Conservation (phyloP, 2,888 invertebrate species). For the Oithona nana region DNA sequence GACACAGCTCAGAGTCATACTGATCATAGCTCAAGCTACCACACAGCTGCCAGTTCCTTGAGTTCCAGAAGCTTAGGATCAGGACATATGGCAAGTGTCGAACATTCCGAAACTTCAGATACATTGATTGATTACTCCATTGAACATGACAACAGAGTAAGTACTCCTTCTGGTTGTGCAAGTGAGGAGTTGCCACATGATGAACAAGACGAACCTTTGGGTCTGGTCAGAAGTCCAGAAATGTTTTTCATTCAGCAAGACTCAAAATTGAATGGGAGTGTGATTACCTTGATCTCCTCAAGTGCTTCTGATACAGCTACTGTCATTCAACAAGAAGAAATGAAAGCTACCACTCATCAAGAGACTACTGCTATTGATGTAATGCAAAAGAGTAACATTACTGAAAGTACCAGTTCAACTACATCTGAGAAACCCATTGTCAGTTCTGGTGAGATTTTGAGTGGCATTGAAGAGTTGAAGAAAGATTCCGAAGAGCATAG, state of each 20-base stretch:
- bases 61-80: constrained; percentile 75
- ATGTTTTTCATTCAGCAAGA: not conserved
- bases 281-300: not conserved
- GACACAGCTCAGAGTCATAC: constrained; percentile 61
- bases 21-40: constrained; percentile 54
- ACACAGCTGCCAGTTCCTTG: constrained; percentile 64
- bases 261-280: not conserved
- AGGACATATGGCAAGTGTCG: constrained; percentile 67
- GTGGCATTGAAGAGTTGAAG: not conserved
- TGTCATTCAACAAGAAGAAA: not conserved
- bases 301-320: not conserved
- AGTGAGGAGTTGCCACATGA: constrained; percentile 24
- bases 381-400: not conserved
- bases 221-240: not conserved
- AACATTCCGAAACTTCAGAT: constrained; percentile 71
- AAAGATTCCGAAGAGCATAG: not conserved
- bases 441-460: not conserved
- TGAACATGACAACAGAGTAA: constrained; percentile 12
- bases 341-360: not conserved
- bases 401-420: not conserved
- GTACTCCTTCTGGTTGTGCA: constrained; percentile 4
- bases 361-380: not conserved
- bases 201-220: not conserved
- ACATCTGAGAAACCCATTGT: constrained; percentile 2
- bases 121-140: constrained; percentile 51